Conservation (phyloP, 2,888 invertebrate species). For the Rhynchonema sp. region DNA sequence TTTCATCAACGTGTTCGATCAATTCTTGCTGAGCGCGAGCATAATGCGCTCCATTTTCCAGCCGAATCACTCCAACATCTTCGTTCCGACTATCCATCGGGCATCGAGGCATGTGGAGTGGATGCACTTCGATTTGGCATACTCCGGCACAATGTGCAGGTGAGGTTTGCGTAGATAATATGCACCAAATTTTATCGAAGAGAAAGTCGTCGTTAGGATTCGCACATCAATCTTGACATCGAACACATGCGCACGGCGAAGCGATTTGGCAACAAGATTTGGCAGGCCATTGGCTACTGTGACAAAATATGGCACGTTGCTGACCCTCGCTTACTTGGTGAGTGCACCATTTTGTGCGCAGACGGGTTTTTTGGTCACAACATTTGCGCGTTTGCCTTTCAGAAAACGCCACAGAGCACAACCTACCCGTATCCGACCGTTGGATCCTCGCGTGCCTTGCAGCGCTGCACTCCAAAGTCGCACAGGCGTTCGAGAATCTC, state of each 20-base stretch:
- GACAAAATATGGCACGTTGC: background rate
- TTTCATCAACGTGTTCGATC: too few species aligned
- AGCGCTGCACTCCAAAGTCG: conserved; percentile 42
- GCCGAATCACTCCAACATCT: background rate
- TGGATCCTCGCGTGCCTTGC: background rate
- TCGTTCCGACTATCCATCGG: background rate
- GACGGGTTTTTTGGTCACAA: too few species aligned
- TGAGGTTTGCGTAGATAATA: too few species aligned
- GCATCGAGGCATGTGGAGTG: conserved; percentile 48
- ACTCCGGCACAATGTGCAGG: conserved; percentile 56
- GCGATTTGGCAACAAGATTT: conserved; percentile 1
- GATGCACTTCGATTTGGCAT: conserved; percentile 78
- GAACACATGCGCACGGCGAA: background rate
- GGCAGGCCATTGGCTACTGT: background rate
- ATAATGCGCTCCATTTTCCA: too few species aligned
- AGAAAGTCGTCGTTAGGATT: conserved; percentile 34
- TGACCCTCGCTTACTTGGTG: background rate
- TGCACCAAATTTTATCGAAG: too few species aligned
- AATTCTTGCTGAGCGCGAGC: too few species aligned
- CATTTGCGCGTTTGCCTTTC: too few species aligned
- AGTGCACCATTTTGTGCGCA: too few species aligned
- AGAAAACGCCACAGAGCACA: background rate
- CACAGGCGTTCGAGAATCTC: conserved; percentile 32
- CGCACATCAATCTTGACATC: background rate
- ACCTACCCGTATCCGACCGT: background rate